phyloP scores from a whole-genome alignment of 2,113 vertebrate species.

The Pluvialis apricaria region DNA sequence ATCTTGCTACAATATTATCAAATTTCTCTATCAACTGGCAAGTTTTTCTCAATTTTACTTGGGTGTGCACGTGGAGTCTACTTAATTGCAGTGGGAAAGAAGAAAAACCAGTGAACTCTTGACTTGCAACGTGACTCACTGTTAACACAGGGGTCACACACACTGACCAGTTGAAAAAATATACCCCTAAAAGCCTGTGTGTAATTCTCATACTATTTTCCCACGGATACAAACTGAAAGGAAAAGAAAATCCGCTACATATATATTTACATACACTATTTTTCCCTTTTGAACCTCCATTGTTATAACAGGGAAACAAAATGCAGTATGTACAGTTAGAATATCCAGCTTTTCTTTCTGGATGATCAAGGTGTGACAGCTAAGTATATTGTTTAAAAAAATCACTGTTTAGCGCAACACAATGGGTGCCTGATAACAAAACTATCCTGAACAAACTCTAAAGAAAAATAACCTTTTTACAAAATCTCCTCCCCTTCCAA shows the following conservation, averaged over 20 bases:
- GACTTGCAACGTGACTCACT: conserved; percentile 16
- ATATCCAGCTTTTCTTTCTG: not conserved
- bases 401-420: not conserved
- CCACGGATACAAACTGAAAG: conserved; percentile 16
- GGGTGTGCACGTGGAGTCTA: not conserved
- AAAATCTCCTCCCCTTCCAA: not conserved
- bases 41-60: not conserved
- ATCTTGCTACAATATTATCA: not conserved
- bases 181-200: not conserved
- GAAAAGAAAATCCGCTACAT: not conserved
- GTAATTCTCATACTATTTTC: conserved; percentile 13
- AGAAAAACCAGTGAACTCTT: not conserved
- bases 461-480: not conserved
- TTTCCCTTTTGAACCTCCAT: not conserved
- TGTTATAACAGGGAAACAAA: not conserved
- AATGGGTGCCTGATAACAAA: not conserved
- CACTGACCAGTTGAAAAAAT: conserved; percentile 30
- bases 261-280: not conserved
- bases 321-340: not conserved
- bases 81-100: conserved; percentile 22
- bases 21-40: not conserved
- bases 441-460: not conserved
- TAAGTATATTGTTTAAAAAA: not conserved
- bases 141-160: conserved; percentile 18
- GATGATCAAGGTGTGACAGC: not conserved